Conservation (phyloP, 2,888 invertebrate species). For the Pristionchus maxplancki region DNA sequence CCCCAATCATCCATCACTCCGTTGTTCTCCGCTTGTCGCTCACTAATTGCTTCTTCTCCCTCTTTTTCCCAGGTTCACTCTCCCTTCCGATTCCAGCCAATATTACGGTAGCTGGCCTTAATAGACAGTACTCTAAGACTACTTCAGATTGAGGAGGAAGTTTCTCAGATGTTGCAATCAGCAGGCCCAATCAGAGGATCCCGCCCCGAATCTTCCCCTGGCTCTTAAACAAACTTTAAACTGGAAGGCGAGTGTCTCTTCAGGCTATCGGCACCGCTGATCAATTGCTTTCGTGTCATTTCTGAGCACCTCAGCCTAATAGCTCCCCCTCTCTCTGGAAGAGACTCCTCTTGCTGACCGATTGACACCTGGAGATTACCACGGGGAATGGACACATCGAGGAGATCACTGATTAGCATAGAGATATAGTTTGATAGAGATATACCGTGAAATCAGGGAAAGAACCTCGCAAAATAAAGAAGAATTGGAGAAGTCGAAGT, state of each 20-base stretch:
- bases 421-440: too few relatives aligned
- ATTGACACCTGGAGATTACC: background rate
- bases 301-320: slow-evolving; percentile 39
- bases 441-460: too few relatives aligned
- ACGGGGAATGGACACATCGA: background rate
- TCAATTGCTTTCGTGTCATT: slow-evolving; percentile 59
- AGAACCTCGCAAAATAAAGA: background rate
- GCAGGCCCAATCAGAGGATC: background rate
- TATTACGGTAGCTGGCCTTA: background rate
- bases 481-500: background rate
- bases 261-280: slow-evolving; percentile 59
- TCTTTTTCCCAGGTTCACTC: background rate
- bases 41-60: slow-evolving; percentile 30
- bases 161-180: background rate
- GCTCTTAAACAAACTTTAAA: slow-evolving; percentile 68
- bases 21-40: slow-evolving; percentile 23
- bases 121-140: background rate
- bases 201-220: background rate
- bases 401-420: background rate
- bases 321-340: background rate
- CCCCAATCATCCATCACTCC: slow-evolving; percentile 38
- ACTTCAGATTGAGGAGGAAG: background rate
- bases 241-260: slow-evolving; percentile 42
- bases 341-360: background rate
- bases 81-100: background rate